Percentiles rank a stretch among this genome's conserved stretches.
phyloP scores from a whole-genome alignment of 2,797 vertebrate species.

The Tokudaia muenninki region DNA sequence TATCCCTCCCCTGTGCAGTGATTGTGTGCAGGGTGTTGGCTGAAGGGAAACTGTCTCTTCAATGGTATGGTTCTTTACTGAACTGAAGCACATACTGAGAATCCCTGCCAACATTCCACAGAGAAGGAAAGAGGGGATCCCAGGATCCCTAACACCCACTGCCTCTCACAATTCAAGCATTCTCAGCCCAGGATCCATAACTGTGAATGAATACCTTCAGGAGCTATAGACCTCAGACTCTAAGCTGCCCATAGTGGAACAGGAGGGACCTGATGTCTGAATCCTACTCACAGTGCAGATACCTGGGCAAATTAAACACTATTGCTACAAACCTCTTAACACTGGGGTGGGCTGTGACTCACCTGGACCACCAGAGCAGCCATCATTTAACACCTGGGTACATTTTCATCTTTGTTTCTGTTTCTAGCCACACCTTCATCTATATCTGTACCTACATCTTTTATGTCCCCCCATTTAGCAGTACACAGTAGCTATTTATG shows the following conservation, averaged over 20 bases:
- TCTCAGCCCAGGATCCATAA: not conserved
- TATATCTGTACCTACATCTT: not conserved
- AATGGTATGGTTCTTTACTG: not conserved
- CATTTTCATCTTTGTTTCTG: slow-evolving; percentile 6
- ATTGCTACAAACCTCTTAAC: not conserved
- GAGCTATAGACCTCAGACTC: not conserved
- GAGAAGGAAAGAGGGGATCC: not conserved
- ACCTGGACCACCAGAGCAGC: not conserved
- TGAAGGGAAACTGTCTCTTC: not conserved
- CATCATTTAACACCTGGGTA: not conserved
- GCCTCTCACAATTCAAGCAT: not conserved
- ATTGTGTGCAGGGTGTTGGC: not conserved
- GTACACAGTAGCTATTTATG: not conserved
- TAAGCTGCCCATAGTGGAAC: too few species aligned
- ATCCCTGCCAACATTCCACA: not conserved
- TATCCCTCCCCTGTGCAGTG: not conserved
- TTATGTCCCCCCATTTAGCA: not conserved
- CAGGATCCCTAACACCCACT: not conserved
- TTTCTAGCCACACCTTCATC: too few species aligned
- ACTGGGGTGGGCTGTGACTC: not conserved
- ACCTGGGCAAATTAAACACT: not conserved
- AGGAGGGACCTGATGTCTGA: not conserved
- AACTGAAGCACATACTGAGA: not conserved
- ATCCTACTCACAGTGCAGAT: not conserved
- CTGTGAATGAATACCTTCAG: not conserved